Base-by-base conservation (phyloP, 2,888 invertebrate species). In the Andricus quercusramuli region DNA sequence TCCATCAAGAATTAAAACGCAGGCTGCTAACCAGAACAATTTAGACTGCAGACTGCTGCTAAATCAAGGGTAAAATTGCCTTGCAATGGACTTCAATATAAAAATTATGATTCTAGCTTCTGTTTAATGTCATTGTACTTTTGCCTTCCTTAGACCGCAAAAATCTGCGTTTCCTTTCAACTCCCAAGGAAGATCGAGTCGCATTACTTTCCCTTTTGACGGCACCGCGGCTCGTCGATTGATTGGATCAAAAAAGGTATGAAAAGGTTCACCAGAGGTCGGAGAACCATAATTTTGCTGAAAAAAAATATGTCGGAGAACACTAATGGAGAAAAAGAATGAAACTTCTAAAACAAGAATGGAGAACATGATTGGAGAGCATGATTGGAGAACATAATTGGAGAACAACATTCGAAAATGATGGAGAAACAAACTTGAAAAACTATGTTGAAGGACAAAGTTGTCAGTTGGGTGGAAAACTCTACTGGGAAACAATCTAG, bases 31-130 rank as follows among this genome's bases (percentile, higher is more conserved):
- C 70, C 47, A 70, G 51, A 70, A 51, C 51, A 20, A 25, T 70
- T 25, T 29, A 51, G 25, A 5, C 15, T 56, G 2, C 32, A 74
- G 32, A 20, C 25, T 11, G 11, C 32, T 74, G 51, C 56, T 56
- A 56, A 74, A 74, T 74, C 74, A 74, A 74, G 56, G 51, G n/a
- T 56, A 56, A 74, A 74, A 74, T 56, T 56, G 56, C 29, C 74
- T 74, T 51, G 56, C 70, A 70, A 70, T 51, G 29, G 29, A 51
- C 20, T 11, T 20, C 17, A 15, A 15, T 11, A n/a, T 13, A 56
- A 74, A 68, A 44, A 1, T 8, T 32, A 32, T 25, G 32, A 11
- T 56, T 74, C 20, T 32, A 56, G 51, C 20, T 32, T 29, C 29
- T 56, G 51, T 20, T 47, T 70, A 51, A 70, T 70, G n/a, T 56